Conservation (phyloP, 2,797 vertebrate species). For the Uromys caudimaculatus region DNA sequence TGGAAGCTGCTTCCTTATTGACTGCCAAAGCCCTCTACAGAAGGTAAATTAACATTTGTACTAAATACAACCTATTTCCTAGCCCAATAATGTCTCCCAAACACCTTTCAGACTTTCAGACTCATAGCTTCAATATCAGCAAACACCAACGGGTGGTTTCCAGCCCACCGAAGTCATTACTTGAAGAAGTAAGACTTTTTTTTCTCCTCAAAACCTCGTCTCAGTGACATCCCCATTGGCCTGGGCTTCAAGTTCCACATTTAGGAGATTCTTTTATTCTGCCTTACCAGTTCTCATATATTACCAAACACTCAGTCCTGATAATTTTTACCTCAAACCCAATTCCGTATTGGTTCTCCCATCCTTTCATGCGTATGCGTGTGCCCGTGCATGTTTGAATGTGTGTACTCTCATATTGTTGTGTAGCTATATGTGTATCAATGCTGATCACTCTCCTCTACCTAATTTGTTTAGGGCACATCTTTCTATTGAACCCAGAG, state of each 20-base stretch:
- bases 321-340: background rate
- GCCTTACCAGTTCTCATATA: background rate
- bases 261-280: background rate
- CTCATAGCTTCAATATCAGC: background rate
- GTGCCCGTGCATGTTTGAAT: background rate
- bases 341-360: background rate
- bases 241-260: background rate
- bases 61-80: background rate
- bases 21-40: background rate
- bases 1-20: slow-evolving; percentile 7
- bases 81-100: background rate
- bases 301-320: background rate
- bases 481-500: background rate
- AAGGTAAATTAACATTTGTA: slow-evolving; percentile 23
- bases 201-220: background rate
- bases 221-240: background rate
- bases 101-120: background rate
- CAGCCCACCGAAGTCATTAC: background rate
- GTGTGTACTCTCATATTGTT: background rate
- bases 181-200: background rate
- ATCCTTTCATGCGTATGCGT: background rate
- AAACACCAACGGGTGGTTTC: background rate
- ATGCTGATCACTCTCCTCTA: too few relatives aligned
- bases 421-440: background rate
- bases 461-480: background rate